A percentile compares a stretch with the other conserved stretches of the same genome.
These are phyloP conservation scores for Neotoma lepida DNA, from an alignment of 2,113 vertebrate genomes.

Conservation along the genomic window DNA sequence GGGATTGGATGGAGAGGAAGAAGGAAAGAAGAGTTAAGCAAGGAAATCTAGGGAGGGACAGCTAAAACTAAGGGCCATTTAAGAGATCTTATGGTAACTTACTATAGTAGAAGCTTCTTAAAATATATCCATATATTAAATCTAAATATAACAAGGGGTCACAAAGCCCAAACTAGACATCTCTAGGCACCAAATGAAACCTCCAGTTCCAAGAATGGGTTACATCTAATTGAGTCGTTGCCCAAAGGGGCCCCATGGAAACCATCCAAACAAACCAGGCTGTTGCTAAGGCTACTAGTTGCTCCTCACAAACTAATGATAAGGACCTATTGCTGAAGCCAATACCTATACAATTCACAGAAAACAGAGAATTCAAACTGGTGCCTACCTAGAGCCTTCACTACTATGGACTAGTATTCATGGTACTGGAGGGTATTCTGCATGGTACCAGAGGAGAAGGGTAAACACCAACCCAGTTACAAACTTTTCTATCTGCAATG, in stretches of 20 bases:
- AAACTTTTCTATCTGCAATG: not conserved
- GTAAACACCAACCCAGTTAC: not conserved
- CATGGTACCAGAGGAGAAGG: not conserved
- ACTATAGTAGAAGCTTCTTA: not conserved
- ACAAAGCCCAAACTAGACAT: not conserved
- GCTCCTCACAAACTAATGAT: not conserved
- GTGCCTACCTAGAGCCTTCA: not conserved
- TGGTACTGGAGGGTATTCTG: not conserved
- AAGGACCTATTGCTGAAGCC: not conserved
- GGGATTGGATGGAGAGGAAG: not conserved
- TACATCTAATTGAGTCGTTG: not conserved
- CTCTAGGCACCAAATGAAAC: not conserved
- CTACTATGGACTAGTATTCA: not conserved
- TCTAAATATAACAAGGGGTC: not conserved
- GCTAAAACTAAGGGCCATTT: not conserved
- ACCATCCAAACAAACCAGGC: not conserved
- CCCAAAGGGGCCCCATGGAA: not conserved
- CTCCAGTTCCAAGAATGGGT: not conserved
- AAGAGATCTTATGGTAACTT: not conserved
- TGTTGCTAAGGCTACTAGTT: not conserved
- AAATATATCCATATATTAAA: not conserved
- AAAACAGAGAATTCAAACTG: not conserved
- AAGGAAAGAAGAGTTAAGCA: not conserved
- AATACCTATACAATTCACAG: not conserved
- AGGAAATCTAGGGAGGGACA: not conserved